Percentiles rank a stretch among this genome's conserved stretches.
These are phyloP conservation scores for Sebastolobus alascanus DNA, from an alignment of 2,797 vertebrate species.

Conservation along the genomic window DNA sequence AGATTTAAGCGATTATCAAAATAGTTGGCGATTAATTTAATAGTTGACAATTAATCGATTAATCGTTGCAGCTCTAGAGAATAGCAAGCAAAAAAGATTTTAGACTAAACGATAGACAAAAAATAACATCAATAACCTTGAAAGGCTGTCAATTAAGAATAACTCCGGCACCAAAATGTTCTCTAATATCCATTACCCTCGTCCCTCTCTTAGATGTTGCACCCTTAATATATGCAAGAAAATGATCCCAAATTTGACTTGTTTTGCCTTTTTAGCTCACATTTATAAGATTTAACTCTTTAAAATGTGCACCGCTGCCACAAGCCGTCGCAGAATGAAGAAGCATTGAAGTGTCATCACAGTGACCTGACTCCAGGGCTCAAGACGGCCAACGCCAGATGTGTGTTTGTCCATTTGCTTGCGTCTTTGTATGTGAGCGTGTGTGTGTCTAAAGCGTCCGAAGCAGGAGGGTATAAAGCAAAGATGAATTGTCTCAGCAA, in stretches of 20 bases:
- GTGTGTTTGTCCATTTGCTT: slow-evolving; percentile 38
- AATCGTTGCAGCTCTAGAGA: background rate
- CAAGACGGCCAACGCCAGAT: slow-evolving; percentile 39
- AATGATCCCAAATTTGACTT: background rate
- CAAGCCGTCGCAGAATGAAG: background rate
- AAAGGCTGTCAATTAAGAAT: background rate
- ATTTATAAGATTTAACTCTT: background rate
- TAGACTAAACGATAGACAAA: background rate
- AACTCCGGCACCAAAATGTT: background rate
- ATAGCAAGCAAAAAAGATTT: background rate
- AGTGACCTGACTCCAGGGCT: background rate
- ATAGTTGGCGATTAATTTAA: no score
- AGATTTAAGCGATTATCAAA: no score
- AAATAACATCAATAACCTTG: background rate
- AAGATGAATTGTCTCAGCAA: slow-evolving; percentile 76
- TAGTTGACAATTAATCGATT: no score
- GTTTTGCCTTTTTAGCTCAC: background rate
- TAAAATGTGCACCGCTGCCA: background rate
- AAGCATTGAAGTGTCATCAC: background rate
- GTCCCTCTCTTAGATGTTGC: background rate
- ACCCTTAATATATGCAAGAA: background rate
- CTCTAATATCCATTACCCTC: background rate
- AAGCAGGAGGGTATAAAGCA: slow-evolving; percentile 56
- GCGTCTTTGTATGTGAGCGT: slow-evolving; percentile 24
- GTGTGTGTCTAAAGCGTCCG: slow-evolving; percentile 46